phyloP scores from a whole-genome alignment of 2,888 invertebrate genomes.

The Drosophila trichaetosa region DNA sequence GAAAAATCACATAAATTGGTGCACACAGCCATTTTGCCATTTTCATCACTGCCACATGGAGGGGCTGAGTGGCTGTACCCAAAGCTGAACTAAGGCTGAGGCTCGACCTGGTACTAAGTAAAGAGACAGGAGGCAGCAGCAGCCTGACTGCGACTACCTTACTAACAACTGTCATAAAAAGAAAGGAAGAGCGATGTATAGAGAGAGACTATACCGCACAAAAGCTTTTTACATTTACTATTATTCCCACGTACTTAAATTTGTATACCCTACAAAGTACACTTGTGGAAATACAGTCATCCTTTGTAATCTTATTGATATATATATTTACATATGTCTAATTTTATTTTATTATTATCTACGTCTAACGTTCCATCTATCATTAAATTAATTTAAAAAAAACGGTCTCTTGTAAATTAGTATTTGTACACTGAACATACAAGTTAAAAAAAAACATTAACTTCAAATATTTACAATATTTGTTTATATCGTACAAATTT shows the following conservation, averaged over 20 bases:
- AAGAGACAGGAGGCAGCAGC: slow-evolving; percentile 24
- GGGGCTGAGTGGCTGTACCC: slow-evolving; percentile 2
- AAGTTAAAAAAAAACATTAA: not conserved
- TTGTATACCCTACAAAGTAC: slow-evolving; percentile 39
- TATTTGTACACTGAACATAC: not conserved
- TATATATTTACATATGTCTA: not conserved
- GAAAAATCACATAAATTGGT: slow-evolving; percentile 77
- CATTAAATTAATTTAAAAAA: not conserved
- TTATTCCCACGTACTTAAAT: slow-evolving; percentile 79
- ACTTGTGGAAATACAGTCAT: not conserved
- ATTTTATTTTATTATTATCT: not conserved
- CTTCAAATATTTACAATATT: not conserved
- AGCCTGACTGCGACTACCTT: slow-evolving; percentile 45
- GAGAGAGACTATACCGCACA: slow-evolving; percentile 49
- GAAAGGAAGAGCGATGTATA: not conserved
- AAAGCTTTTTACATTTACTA: slow-evolving; percentile 73
- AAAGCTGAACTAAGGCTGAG: not conserved
- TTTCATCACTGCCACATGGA: slow-evolving; percentile 19
- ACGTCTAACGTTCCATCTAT: not conserved
- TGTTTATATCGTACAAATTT: not conserved
- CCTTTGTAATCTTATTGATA: not conserved
- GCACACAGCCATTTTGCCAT: slow-evolving; percentile 71
- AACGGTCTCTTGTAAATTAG: not conserved
- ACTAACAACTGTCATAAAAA: slow-evolving; percentile 36
- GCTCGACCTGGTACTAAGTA: slow-evolving; percentile 5